phyloP scores from a whole-genome alignment of 2,113 vertebrate genomes.

The Proterorhinus semilunaris region DNA sequence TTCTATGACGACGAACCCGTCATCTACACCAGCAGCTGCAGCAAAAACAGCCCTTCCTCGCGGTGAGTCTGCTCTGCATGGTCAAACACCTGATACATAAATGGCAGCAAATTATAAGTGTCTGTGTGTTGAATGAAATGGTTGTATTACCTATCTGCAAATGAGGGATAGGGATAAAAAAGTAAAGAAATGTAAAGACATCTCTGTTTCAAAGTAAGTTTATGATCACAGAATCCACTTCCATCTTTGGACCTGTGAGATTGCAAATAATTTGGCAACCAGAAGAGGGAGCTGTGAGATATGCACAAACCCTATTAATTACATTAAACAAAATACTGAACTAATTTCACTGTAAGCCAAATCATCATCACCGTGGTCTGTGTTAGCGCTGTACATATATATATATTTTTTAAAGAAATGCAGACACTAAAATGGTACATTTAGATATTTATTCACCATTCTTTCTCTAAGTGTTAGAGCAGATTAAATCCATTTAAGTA shows the following conservation, averaged over 20 bases:
- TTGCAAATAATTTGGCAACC: background rate
- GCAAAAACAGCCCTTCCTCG: constrained; percentile 88
- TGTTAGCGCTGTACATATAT: too few relatives aligned
- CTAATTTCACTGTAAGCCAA: too few relatives aligned
- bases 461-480: too few relatives aligned
- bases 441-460: too few relatives aligned
- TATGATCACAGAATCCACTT: too few relatives aligned
- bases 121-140: too few relatives aligned
- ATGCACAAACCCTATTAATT: background rate
- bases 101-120: background rate
- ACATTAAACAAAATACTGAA: too few relatives aligned
- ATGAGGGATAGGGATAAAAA: background rate
- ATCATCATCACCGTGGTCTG: too few relatives aligned
- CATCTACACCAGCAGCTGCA: constrained; percentile 94
- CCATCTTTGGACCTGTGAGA: too few relatives aligned
- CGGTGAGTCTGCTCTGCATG: constrained; percentile 77
- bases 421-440: too few relatives aligned
- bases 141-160: background rate
- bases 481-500: background rate
- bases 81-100: background rate
- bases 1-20: constrained; percentile 98
- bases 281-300: constrained; percentile 19
- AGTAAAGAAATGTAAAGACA: background rate
- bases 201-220: too few relatives aligned
- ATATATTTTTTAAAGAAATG: too few relatives aligned